Conservation (phyloP, 2,888 invertebrate genomes). For the Urechis unicinctus region DNA sequence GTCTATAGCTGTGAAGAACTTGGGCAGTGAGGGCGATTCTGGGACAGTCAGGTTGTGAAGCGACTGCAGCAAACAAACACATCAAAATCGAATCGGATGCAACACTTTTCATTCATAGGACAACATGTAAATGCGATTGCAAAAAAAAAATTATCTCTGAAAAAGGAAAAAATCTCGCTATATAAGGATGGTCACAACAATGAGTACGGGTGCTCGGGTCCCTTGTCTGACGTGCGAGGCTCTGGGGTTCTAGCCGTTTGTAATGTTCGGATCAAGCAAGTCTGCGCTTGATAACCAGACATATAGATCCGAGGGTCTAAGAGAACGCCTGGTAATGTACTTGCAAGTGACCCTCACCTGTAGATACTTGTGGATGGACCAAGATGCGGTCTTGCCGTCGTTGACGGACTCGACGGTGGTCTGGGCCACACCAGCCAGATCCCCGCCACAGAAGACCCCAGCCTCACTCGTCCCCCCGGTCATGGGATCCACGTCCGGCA, state of each 20-base stretch:
- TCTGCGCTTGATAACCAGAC: too few relatives aligned
- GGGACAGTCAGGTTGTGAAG: slow-evolving; percentile 48
- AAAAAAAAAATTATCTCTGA: too few relatives aligned
- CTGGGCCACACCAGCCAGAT: slow-evolving; percentile 87
- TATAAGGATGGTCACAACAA: too few relatives aligned
- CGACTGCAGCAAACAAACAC: too few relatives aligned
- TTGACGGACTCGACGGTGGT: slow-evolving; percentile 98
- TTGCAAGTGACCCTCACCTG: slow-evolving; percentile 58
- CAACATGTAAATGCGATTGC: too few relatives aligned
- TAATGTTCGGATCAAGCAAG: too few relatives aligned
- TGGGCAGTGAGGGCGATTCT: slow-evolving; percentile 70
- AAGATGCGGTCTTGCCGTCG: slow-evolving; percentile 95
- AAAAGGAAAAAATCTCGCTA: too few relatives aligned
- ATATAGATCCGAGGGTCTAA: too few relatives aligned
- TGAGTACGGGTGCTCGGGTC: too few relatives aligned
- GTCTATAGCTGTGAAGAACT: slow-evolving; percentile 89
- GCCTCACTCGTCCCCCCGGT: slow-evolving; percentile 75
- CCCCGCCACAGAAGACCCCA: slow-evolving; percentile 88
- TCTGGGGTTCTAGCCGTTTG: too few relatives aligned
- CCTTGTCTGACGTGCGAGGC: too few relatives aligned
- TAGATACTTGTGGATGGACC: slow-evolving; percentile 86
- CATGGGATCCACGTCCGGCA: slow-evolving; percentile 70
- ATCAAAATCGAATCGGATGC: neutral
- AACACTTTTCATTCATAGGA: neutral
- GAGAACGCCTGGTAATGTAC: too few relatives aligned